phyloP scores from a whole-genome alignment of 2,113 vertebrate genomes.

The Sander vitreus region DNA sequence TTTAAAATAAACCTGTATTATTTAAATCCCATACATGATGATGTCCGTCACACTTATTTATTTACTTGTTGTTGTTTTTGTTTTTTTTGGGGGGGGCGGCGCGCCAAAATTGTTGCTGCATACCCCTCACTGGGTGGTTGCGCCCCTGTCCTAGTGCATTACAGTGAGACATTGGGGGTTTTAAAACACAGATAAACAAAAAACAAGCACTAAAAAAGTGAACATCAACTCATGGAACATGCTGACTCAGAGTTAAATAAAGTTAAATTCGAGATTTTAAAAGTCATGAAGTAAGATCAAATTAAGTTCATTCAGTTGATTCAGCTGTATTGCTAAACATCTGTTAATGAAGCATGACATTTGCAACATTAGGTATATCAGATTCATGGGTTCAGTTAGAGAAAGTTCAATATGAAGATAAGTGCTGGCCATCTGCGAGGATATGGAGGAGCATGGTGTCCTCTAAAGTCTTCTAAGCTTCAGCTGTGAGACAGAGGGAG shows the following conservation, averaged over 20 bases:
- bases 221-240: neutral
- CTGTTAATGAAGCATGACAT: constrained; percentile 26
- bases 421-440: constrained; percentile 70
- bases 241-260: neutral
- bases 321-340: constrained; percentile 34
- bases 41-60: no score
- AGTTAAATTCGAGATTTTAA: neutral
- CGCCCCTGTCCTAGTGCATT: no score
- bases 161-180: no score
- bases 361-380: constrained; percentile 12
- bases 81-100: no score
- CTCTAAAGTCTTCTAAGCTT: constrained; percentile 69
- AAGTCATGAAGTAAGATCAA: neutral
- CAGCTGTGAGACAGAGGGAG: constrained; percentile 52
- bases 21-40: no score
- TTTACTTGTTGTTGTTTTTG: no score
- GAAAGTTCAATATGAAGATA: constrained; percentile 47
- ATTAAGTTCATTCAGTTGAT: neutral
- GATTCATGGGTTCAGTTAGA: constrained; percentile 37
- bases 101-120: no score
- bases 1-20: no score
- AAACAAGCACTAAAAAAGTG: neutral
- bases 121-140: no score
- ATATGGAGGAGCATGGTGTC: constrained; percentile 51
- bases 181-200: no score